Percentiles rank a stretch among this genome's conserved stretches.
Conservation (phyloP, 2,113 vertebrate genomes). For the Caretta caretta region DNA sequence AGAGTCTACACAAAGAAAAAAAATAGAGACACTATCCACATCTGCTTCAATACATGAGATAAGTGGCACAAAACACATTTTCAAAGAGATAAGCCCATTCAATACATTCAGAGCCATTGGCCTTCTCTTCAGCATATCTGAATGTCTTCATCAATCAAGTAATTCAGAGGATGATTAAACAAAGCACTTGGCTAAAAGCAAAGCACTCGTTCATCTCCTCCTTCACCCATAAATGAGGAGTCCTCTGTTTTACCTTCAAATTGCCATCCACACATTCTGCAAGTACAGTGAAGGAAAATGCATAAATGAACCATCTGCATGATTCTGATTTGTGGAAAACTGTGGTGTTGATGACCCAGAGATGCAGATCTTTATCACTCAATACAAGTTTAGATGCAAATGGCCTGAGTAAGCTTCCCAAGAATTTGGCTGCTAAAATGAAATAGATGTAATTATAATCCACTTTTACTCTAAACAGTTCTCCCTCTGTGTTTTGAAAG, state of each 20-base stretch:
- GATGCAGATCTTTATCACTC: constrained; percentile 16
- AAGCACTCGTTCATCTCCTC: constrained; percentile 20
- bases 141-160: constrained; percentile 3
- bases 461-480: not conserved
- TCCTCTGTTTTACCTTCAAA: constrained; percentile 15
- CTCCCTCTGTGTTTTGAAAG: not conserved
- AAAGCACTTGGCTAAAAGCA: constrained; percentile 23
- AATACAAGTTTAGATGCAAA: constrained; percentile 32
- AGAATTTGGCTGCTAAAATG: constrained; percentile 22
- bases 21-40: not conserved
- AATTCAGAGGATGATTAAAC: constrained; percentile 3
- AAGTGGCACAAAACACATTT: not conserved
- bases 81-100: not conserved
- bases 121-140: constrained; percentile 10
- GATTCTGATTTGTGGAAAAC: not conserved
- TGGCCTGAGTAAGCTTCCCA: not conserved
- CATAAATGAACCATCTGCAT: not conserved
- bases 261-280: constrained; percentile 1
- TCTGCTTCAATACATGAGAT: not conserved
- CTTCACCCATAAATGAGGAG: not conserved
- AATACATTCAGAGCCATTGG: not conserved
- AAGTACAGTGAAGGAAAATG: constrained; percentile 23
- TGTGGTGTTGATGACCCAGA: not conserved
- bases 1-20: constrained; percentile 82
- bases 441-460: not conserved